Evolutionary conservation across 2,797 vertebrate genomes (phyloP), one percentile per base, ranked within the genome.

Genomic region (Mallotus villosus): DNA sequence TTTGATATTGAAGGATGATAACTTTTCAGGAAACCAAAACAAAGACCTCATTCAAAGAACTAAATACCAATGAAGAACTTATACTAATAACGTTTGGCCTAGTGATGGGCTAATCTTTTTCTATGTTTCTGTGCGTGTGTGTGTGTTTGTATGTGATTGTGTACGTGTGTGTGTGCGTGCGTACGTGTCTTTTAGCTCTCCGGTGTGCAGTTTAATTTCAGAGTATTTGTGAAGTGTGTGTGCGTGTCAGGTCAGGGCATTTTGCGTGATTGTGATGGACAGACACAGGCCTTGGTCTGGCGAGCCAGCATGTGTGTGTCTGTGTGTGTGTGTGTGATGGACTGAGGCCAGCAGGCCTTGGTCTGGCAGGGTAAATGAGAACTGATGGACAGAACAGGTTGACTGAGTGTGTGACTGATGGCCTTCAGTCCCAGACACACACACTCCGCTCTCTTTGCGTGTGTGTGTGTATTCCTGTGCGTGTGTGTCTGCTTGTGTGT

Each of bases 361-460:
- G 75, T 78, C 83, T 76, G 85, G 79, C 68, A 70, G 83, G 81
- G 81, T 82, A 85, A 86, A 85, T 85, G 80, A 82, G 77, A 81
- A 79, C 76, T 84, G 86, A 88, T 85, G 85, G 83, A 78, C 37
- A 70, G 85, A 82, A 79, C 84, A 84, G 86, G 85, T 81, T 86
- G 85, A 86, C 74, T 88, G 86, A 78, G 80, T 81, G 82, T 67
- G 82, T 86, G 85, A 86, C 79, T 83, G 85, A 88, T 83, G 77
- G 78, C 73, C 86, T 84, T 78, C 81, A 75, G 81, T 75, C 72
- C 84, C 72, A 70, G 70, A 71, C 59, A 25, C 57, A 53, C 57
- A 9, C 68, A 63, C 66, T 58, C 59, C 58, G 49, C 63, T 66
- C 51, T 55, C 64, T 51, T 0, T 0, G 51, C 5, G 2, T 19